Evolutionary conservation across 2,888 invertebrate species (phyloP), one percentile per base, ranked within the genome.

Genomic region (Myathropa florea): DNA sequence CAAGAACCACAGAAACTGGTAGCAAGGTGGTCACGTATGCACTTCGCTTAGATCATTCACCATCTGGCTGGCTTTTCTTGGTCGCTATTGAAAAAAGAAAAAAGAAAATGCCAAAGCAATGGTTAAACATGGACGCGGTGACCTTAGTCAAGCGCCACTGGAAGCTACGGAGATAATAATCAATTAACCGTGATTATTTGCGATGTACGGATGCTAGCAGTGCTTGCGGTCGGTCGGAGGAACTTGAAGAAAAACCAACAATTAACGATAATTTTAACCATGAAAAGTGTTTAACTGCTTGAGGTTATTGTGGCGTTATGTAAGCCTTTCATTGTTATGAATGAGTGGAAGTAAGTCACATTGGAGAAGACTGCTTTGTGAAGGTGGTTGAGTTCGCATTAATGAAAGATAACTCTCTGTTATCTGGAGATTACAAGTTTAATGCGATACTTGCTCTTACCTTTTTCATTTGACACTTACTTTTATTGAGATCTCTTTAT

Each of bases 21-120:
- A 78, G 85, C 77, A 85, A 85, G 64, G 81, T 82, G 68, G 82
- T 85, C 82, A 77, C 72, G 85, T 85, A 82, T 77, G 72, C 64
- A 75, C 59, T 23, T 46, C 64, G 75, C 33, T 75, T 57, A 75
- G 64, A 65, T 57, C 65, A 75, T n/a, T 60, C 64, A 55, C 75
- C 75, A 76, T 57, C 65, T 75, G 75, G 57, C 24, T 23, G 57
- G 23, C 57, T 57, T 73, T 70, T 26, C 26, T 59, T n/a, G 59
- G 33, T 46, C n/a, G 7, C 46, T 18, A 18, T 10, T 46, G 18
- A 6, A 46, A 46, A 46, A 18, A 46, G 18, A 46, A 18, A 7
- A 46, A 57, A 57, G 81, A 72, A 85, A 77, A 71, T 67, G 55
- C 65, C 70, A 46, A 1, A 80, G 64, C 33, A 71, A 64, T 63